These are phyloP conservation scores for Polia nebulosa DNA, from an alignment of 2,888 invertebrate genomes.

Conservation along the genomic window DNA sequence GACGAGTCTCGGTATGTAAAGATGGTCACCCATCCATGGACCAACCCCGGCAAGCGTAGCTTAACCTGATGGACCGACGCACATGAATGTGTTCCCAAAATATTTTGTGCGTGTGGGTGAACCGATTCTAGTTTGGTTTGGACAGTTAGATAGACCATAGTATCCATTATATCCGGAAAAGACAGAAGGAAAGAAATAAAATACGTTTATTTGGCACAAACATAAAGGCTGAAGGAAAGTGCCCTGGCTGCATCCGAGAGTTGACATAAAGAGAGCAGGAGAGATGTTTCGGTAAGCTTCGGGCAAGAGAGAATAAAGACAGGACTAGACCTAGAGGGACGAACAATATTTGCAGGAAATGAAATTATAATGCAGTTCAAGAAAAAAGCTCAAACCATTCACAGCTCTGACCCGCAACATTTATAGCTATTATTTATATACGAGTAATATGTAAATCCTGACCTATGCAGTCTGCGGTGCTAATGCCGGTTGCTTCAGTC, in stretches of 20 bases:
- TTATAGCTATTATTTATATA: slow-evolving; percentile 28
- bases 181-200: too few species aligned
- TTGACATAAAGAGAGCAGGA: too few species aligned
- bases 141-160: not conserved
- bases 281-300: too few species aligned
- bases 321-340: too few species aligned
- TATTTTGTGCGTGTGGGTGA: not conserved
- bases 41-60: too few species aligned
- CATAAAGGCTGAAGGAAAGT: not conserved
- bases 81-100: too few species aligned
- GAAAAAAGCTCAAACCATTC: slow-evolving; percentile 11
- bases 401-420: slow-evolving; percentile 23
- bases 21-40: too few species aligned
- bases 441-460: slow-evolving; percentile 40
- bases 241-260: too few species aligned
- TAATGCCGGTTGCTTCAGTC: slow-evolving; percentile 18
- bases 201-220: too few species aligned
- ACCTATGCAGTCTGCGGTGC: slow-evolving; percentile 25
- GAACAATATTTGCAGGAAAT: slow-evolving; percentile 4
- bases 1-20: too few species aligned
- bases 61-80: too few species aligned
- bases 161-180: not conserved
- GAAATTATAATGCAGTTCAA: not conserved
- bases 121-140: not conserved
- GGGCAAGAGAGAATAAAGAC: too few species aligned